phyloP scores from a whole-genome alignment of 2,113 vertebrate species.

The Lamprotornis superbus region DNA sequence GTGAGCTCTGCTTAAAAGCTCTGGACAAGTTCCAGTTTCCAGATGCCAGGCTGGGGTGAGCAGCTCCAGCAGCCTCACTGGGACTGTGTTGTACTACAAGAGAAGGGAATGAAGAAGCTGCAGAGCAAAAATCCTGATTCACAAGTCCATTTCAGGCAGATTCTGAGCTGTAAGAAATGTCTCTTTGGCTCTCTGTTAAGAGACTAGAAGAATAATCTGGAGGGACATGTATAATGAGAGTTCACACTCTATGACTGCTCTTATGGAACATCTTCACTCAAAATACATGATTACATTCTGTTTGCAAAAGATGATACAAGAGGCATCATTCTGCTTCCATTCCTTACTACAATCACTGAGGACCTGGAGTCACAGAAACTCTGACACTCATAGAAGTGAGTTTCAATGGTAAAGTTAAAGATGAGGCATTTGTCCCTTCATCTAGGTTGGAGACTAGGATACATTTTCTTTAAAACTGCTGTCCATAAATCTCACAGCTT shows the following conservation, averaged over 20 bases:
- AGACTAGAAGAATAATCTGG: background rate
- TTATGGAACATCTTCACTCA: background rate
- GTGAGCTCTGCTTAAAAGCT: background rate
- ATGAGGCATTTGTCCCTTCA: background rate
- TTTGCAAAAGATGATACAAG: background rate
- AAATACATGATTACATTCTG: background rate
- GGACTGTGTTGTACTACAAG: background rate
- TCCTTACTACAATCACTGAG: background rate
- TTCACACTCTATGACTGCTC: background rate
- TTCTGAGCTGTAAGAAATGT: background rate
- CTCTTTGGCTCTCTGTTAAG: background rate
- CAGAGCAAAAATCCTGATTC: background rate
- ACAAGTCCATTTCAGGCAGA: background rate
- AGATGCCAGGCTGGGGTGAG: background rate
- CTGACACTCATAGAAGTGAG: background rate
- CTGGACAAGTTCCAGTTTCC: background rate
- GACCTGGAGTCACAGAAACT: background rate
- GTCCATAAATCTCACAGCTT: background rate
- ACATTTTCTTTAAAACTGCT: background rate
- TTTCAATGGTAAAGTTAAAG: background rate
- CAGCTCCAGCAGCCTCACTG: rapidly evolving
- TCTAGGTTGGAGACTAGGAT: background rate
- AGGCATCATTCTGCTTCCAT: background rate
- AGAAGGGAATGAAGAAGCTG: background rate
- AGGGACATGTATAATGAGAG: rapidly evolving